phyloP scores from a whole-genome alignment of 2,797 vertebrate genomes.

The Acrossocheilus wenchowensis region DNA sequence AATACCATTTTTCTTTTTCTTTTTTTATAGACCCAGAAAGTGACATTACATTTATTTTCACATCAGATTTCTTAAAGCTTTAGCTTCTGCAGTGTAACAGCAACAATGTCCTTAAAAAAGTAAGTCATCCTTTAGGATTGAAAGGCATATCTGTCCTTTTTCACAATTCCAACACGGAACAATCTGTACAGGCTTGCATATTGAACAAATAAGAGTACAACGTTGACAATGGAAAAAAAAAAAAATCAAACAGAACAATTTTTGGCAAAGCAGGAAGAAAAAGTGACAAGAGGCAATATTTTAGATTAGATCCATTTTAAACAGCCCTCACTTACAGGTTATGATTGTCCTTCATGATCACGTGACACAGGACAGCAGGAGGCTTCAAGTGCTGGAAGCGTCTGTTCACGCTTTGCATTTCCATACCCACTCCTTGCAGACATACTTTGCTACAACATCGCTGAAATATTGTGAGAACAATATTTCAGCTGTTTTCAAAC shows the following conservation, averaged over 20 bases:
- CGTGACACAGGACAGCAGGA: constrained; percentile 75
- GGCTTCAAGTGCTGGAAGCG: constrained; percentile 76
- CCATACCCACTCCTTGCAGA: constrained; percentile 60
- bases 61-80: constrained; percentile 85
- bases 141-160: constrained; percentile 75
- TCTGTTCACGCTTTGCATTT: constrained; percentile 66
- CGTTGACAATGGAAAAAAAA: constrained; percentile 66
- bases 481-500: constrained; percentile 46
- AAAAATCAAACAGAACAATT: constrained; percentile 60
- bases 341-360: constrained; percentile 87
- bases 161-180: constrained; percentile 75
- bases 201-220: constrained; percentile 68
- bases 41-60: constrained; percentile 78
- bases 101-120: constrained; percentile 76
- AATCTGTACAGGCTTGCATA: constrained; percentile 82
- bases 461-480: constrained; percentile 59
- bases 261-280: constrained; percentile 85
- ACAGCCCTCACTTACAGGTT: constrained; percentile 78
- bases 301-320: constrained; percentile 78
- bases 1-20: constrained; percentile 73
- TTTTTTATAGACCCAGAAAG: constrained; percentile 80
- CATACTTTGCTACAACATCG: constrained; percentile 68
- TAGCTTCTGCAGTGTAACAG: constrained; percentile 84
- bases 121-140: constrained; percentile 71
- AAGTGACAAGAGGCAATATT: constrained; percentile 80